phyloP scores from a whole-genome alignment of 2,113 vertebrate genomes.

The Pavo muticus region DNA sequence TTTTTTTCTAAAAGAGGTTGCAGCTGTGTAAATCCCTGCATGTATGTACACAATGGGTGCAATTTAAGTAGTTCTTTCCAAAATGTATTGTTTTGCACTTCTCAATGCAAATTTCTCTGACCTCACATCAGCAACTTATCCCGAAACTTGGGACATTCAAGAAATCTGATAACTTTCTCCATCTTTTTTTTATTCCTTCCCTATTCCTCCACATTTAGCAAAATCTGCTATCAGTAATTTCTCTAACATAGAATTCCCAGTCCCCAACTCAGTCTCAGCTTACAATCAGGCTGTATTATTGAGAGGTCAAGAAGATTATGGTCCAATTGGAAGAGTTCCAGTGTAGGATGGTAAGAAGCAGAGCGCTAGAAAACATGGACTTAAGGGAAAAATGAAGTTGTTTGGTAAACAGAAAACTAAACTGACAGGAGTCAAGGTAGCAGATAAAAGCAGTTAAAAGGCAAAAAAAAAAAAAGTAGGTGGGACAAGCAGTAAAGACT shows the following conservation, averaged over 20 bases:
- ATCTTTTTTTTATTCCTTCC: not conserved
- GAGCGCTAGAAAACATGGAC: not conserved
- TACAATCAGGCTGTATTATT: not conserved
- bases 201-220: not conserved
- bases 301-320: not conserved
- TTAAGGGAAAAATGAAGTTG: not conserved
- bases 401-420: not conserved
- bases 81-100: not conserved
- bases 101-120: not conserved
- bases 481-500: not conserved
- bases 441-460: not conserved
- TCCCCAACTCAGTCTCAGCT: not conserved
- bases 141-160: not conserved
- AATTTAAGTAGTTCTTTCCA: not conserved
- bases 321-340: not conserved
- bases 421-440: not conserved
- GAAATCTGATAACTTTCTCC: not conserved
- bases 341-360: not conserved
- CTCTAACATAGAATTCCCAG: not conserved
- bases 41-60: not conserved
- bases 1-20: not conserved
- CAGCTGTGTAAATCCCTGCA: not conserved
- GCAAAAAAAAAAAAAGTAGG: accelerated
- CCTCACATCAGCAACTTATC: not conserved
- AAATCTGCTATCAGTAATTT: not conserved